Evolutionary conservation across 2,888 invertebrate species (phyloP), one percentile per base, ranked within the genome.

Genomic region (Meandrusa payeni): DNA sequence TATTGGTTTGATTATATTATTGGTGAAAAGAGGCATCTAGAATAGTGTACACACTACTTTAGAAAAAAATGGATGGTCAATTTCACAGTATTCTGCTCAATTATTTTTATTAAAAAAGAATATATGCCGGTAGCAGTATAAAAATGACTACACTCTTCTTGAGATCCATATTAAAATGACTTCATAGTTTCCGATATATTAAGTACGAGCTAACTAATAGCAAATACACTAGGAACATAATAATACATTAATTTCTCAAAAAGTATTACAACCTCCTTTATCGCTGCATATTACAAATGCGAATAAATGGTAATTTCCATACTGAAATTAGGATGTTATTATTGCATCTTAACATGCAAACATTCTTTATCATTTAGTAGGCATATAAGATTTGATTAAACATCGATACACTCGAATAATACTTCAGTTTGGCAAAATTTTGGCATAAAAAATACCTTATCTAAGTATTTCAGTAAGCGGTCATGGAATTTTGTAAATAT

Each of bases 91-190:
- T 27, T 12, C 27, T 9, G 10, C 7, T 23, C 3, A 2, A 27
- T 9, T 13, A n/a, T n/a, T 13, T 3, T 13, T 5, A 10, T 12
- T 23, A 23, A 34, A 23, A 39, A 12, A 29, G 4, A 10, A 20
- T 7, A 19, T 6, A 12, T 23, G 7, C 17, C 10, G 13, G 23
- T 40, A 28, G 31, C 36, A 55, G 57, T 52, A 54, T 41, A 24
- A 48, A 51, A 62, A 58, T 69, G 67, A 74, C 73, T 76, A 71
- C 60, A 57, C 62, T 59, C 56, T 56, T 54, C 40, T 54, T 73
- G 77, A 77, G 77, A 77, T 77, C 77, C 57, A 61, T 63, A 59
- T 69, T 69, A 47, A 55, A 47, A 61, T 61, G 68, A 74, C 69
- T 74, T 68, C 23, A 53, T 50, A 41, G 7, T 43, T 24, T 32